Conservation (phyloP, 1,140 invertebrate species). For the Lamellibrachia luymesi region DNA sequence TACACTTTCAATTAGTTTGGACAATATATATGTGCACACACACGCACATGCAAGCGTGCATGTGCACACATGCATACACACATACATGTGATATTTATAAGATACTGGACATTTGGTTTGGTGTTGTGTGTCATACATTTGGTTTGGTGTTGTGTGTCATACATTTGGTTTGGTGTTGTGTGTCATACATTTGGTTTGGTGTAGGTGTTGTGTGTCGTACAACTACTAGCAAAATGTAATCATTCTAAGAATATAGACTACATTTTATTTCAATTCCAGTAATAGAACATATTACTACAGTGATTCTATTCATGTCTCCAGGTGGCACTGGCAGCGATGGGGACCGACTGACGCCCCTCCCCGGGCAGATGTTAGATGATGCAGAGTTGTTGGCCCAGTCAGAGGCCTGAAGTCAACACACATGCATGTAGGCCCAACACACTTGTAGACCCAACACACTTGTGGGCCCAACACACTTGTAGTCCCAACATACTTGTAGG, state of each 20-base stretch:
- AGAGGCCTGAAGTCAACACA: not conserved
- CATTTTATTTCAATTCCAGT: not conserved
- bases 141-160: not conserved
- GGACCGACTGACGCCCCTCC: not conserved
- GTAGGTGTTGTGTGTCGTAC: not conserved
- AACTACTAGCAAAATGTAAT: not conserved
- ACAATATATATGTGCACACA: not conserved
- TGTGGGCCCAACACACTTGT: not conserved
- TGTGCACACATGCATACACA: not conserved
- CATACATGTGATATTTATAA: not conserved
- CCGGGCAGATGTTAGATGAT: not conserved
- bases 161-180: not conserved
- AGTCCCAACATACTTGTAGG: not conserved
- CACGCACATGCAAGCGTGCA: not conserved
- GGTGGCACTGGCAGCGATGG: not conserved
- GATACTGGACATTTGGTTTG: too few relatives aligned
- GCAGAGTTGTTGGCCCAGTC: not conserved
- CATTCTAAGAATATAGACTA: not conserved
- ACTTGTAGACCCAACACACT: not conserved
- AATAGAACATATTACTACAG: not conserved
- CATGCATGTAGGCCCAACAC: not conserved
- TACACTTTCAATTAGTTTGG: too few relatives aligned
- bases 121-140: too few relatives aligned
- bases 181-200: too few relatives aligned
- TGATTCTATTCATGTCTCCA: not conserved